These are phyloP conservation scores for Protonibea diacanthus DNA, from an alignment of 2,797 vertebrate genomes.

Conservation along the genomic window DNA sequence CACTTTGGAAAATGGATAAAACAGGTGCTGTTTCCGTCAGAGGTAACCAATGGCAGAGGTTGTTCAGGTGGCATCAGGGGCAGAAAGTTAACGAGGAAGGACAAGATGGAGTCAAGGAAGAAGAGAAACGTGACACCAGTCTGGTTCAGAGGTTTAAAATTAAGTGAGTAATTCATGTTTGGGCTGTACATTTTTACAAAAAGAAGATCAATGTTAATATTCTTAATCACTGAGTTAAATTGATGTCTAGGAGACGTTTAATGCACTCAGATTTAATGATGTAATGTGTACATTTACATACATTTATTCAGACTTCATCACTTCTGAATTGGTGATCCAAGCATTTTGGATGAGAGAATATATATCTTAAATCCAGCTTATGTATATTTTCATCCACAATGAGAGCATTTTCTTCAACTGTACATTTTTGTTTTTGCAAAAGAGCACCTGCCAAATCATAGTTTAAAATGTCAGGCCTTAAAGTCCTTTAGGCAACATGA, in stretches of 20 bases:
- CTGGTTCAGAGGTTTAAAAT: slow-evolving; percentile 61
- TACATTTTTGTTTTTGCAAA: neutral
- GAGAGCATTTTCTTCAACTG: neutral
- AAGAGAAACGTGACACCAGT: slow-evolving; percentile 40
- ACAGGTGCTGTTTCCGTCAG: slow-evolving; percentile 9
- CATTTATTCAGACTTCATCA: neutral
- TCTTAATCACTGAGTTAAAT: neutral
- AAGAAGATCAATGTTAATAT: neutral
- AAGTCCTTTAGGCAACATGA: neutral
- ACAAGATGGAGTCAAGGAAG: slow-evolving; percentile 62
- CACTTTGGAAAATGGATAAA: slow-evolving; percentile 61
- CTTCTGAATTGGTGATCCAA: neutral
- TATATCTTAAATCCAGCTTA: neutral
- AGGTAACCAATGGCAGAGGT: slow-evolving; percentile 77
- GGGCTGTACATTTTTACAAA: neutral
- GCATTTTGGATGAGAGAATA: neutral
- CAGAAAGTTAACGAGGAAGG: slow-evolving; percentile 60
- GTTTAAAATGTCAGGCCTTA: neutral
- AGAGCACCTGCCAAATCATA: neutral
- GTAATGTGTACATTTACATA: no score
- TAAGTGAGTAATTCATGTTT: slow-evolving; percentile 75
- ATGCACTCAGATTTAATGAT: neutral
- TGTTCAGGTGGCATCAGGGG: slow-evolving; percentile 70
- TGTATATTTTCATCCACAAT: neutral
- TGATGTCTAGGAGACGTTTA: neutral